Conservation (phyloP, 37 sponge, comb jelly and placozoan genomes). For the Halisarca cf. caerulea region DNA sequence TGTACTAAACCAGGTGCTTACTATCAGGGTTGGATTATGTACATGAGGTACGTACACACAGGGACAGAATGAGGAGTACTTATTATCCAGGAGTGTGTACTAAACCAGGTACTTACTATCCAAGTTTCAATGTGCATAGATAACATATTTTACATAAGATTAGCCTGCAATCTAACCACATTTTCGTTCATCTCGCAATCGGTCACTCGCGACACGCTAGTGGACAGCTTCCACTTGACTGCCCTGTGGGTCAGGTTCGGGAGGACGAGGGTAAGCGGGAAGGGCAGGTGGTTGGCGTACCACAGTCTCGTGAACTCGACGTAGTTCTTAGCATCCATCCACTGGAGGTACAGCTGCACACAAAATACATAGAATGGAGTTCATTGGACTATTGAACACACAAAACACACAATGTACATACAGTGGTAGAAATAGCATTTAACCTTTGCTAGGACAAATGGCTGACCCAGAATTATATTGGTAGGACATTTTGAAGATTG, state of each 20-base stretch:
- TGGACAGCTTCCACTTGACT: neutral
- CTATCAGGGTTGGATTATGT: too few relatives aligned
- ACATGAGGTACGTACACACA: too few relatives aligned
- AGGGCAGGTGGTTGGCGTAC: neutral
- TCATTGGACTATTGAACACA: neutral
- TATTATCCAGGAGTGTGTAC: too few relatives aligned
- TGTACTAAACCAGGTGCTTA: too few relatives aligned
- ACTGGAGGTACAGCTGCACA: conserved; percentile 2
- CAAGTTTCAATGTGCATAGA: neutral
- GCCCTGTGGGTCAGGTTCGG: neutral
- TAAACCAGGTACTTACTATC: neutral
- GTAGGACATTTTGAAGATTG: too few relatives aligned
- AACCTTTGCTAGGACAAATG: too few relatives aligned
- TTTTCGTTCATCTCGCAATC: neutral
- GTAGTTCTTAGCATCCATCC: conserved; percentile 9
- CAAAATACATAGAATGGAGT: neutral
- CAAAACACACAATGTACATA: too few relatives aligned
- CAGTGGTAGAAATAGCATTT: too few relatives aligned
- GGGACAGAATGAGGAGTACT: too few relatives aligned
- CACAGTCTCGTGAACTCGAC: neutral
- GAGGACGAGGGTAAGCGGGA: conserved; percentile 6
- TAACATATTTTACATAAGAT: neutral
- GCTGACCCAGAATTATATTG: too few relatives aligned
- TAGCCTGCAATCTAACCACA: neutral
- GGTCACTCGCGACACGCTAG: neutral